These are phyloP conservation scores for Steromphala cineraria DNA, from an alignment of 2,888 invertebrate species.

Conservation along the genomic window DNA sequence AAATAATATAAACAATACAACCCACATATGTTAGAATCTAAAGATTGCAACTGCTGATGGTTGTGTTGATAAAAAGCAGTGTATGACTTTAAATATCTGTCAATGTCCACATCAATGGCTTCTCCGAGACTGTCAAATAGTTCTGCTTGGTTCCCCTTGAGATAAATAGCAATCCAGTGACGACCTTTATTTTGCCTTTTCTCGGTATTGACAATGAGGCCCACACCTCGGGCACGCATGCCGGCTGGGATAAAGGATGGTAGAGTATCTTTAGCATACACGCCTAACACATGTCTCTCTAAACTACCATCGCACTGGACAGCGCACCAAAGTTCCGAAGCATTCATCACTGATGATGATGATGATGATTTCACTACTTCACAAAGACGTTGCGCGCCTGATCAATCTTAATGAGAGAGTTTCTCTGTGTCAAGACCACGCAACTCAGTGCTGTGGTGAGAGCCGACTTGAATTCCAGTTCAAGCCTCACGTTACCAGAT, in stretches of 20 bases:
- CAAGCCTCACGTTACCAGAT: background rate
- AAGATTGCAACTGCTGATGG: background rate
- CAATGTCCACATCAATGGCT: background rate
- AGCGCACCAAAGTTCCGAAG: background rate
- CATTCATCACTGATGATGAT: background rate
- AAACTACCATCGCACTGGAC: background rate
- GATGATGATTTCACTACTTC: background rate
- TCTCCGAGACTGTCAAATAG: background rate
- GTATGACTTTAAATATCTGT: background rate
- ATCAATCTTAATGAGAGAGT: background rate
- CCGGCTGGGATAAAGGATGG: background rate
- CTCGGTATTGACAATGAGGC: background rate
- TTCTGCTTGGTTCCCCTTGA: background rate
- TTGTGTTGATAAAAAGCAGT: background rate
- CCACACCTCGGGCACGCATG: background rate
- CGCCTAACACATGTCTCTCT: background rate
- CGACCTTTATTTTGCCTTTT: background rate
- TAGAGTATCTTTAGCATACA: background rate
- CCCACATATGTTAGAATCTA: background rate
- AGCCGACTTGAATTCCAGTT: background rate
- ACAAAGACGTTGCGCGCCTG: background rate
- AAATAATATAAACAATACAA: background rate
- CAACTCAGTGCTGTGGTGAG: background rate
- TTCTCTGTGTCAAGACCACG: background rate
- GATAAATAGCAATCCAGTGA: constrained; percentile 4